phyloP scores from a whole-genome alignment of 2,888 invertebrate species.

The Cosmorhoe ocellata region DNA sequence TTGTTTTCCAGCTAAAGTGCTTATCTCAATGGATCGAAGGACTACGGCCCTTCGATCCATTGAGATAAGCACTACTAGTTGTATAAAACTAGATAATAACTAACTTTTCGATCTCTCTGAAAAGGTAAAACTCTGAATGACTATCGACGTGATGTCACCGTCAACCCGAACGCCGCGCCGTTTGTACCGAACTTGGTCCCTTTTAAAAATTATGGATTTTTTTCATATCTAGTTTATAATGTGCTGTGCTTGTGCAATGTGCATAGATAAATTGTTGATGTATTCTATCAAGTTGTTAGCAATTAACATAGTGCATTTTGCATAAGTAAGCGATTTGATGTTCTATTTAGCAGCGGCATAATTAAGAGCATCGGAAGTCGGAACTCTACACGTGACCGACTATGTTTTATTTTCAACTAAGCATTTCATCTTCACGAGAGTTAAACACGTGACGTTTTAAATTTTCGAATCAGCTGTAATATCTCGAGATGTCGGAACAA shows the following conservation, averaged over 20 bases:
- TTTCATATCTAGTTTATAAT: constrained; percentile 4
- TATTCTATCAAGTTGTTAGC: constrained; percentile 56
- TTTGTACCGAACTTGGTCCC: too few relatives aligned
- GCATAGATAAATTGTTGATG: constrained; percentile 35
- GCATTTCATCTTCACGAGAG: constrained; percentile 24
- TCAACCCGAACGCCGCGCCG: too few relatives aligned
- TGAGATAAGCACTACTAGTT: constrained; percentile 46
- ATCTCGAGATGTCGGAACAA: constrained; percentile 33
- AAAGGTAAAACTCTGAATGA: background rate
- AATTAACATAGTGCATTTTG: constrained; percentile 63
- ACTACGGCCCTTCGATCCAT: constrained; percentile 48
- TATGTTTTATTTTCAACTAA: constrained; percentile 48
- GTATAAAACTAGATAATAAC: constrained; percentile 41
- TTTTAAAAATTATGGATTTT: too few relatives aligned
- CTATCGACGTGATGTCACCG: too few relatives aligned
- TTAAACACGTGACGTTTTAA: constrained; percentile 25
- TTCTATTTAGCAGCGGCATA: constrained; percentile 51
- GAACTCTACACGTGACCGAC: constrained; percentile 45
- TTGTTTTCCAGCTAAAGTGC: constrained; percentile 54
- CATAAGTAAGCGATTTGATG: constrained; percentile 51
- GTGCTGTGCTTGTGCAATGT: background rate
- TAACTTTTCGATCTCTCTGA: constrained; percentile 21
- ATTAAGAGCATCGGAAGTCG: constrained; percentile 42
- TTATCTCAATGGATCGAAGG: too few relatives aligned
- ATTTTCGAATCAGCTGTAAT: constrained; percentile 27